These are phyloP conservation scores for Verasper variegatus DNA, from an alignment of 2,113 vertebrate genomes.

Conservation along the genomic window DNA sequence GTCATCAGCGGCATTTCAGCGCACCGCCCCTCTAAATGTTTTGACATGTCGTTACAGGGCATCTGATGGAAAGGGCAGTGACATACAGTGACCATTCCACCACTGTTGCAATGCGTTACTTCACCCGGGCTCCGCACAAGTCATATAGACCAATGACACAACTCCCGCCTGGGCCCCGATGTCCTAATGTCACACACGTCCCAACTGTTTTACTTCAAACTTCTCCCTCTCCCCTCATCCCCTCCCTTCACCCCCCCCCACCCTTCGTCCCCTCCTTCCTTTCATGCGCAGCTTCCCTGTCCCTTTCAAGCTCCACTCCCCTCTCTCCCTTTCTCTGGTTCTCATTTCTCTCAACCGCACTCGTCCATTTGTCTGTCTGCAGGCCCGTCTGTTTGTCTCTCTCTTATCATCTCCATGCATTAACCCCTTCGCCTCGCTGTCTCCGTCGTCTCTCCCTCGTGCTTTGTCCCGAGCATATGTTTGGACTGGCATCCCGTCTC, in stretches of 20 bases:
- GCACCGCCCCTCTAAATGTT: conserved; percentile 62
- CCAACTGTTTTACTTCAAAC: conserved; percentile 78
- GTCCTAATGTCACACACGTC: conserved; percentile 82
- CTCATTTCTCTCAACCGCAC: conserved; percentile 45
- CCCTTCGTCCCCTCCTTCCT: conserved; percentile 48
- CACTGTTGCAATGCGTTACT: conserved; percentile 76
- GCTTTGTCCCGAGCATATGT: conserved; percentile 71
- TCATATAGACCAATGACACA: conserved; percentile 78
- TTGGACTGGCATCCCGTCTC: conserved; percentile 54
- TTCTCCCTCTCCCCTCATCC: conserved; percentile 49
- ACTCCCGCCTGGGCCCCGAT: conserved; percentile 70
- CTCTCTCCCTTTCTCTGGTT: conserved; percentile 30
- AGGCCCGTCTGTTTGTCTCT: conserved; percentile 25
- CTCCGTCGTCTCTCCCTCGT: conserved; percentile 16
- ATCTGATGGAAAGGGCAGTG: conserved; percentile 77
- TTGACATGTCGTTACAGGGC: conserved; percentile 73
- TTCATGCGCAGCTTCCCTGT: conserved; percentile 47
- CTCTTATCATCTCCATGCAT: conserved; percentile 38
- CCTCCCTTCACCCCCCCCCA: conserved; percentile 5
- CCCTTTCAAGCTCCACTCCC: conserved; percentile 50
- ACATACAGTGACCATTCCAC: conserved; percentile 79
- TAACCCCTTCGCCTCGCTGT: conserved; percentile 44
- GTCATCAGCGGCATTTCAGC: conserved; percentile 59
- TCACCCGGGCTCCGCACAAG: conserved; percentile 69
- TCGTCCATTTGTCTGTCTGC: conserved; percentile 9